phyloP scores from a whole-genome alignment of 2,888 invertebrate genomes.

The Mamestra brassicae region DNA sequence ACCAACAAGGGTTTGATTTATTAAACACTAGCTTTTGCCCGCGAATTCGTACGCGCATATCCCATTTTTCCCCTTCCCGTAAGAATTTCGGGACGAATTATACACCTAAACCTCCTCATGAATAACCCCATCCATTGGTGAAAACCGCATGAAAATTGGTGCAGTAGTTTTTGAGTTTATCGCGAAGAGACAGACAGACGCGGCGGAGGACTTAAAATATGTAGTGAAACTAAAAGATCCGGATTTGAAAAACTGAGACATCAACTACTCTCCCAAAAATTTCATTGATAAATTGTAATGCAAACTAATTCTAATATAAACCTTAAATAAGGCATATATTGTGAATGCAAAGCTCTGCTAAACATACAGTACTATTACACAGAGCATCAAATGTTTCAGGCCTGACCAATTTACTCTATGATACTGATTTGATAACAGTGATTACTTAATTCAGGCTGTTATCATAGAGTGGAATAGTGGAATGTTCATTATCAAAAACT shows the following conservation, averaged over 20 bases:
- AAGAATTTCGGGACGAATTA: neutral
- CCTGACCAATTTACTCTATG: constrained; percentile 4
- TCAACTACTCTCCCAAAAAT: neutral
- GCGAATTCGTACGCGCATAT: too few species aligned
- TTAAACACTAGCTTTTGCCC: neutral
- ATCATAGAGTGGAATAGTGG: neutral
- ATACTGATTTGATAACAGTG: constrained; percentile 27
- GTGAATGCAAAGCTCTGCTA: constrained; percentile 13
- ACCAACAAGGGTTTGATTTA: neutral
- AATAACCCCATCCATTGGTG: too few species aligned
- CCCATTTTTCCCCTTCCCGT: too few species aligned
- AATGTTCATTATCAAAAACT: constrained; percentile 37
- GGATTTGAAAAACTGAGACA: neutral
- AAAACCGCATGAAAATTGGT: too few species aligned
- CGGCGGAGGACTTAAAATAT: too few species aligned
- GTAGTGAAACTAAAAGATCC: neutral
- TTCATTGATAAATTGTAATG: too few species aligned
- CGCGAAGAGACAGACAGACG: too few species aligned
- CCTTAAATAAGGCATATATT: too few species aligned
- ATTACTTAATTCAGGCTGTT: constrained; percentile 19
- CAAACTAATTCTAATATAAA: too few species aligned
- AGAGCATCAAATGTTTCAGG: constrained; percentile 18
- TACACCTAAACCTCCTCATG: too few species aligned
- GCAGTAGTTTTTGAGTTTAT: too few species aligned
- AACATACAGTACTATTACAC: neutral